These are phyloP conservation scores for Apotomis turbidana DNA, from an alignment of 2,888 invertebrate genomes.

Conservation along the genomic window DNA sequence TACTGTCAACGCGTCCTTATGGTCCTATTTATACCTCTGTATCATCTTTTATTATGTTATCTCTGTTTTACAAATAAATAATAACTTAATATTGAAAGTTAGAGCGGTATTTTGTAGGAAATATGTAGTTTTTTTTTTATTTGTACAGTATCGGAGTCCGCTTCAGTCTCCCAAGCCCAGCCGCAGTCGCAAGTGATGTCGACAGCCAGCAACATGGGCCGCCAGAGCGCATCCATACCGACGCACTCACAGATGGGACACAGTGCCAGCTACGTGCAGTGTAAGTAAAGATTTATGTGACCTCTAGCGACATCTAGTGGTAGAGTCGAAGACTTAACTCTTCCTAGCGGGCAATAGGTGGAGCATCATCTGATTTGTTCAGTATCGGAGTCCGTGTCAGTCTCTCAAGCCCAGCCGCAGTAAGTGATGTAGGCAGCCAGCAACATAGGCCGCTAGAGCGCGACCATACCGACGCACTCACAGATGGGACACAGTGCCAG, in stretches of 20 bases:
- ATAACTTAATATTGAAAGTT: too few species aligned
- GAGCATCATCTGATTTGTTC: too few species aligned
- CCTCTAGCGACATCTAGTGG: too few species aligned
- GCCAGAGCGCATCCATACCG: conserved; percentile 60
- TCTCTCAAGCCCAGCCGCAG: conserved; percentile 56
- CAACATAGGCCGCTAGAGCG: conserved; percentile 48
- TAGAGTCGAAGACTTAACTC: too few species aligned
- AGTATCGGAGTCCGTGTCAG: conserved; percentile 45
- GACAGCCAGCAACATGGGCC: conserved; percentile 54
- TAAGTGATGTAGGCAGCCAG: conserved; percentile 60
- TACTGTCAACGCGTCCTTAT: too few species aligned
- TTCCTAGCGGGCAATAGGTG: too few species aligned
- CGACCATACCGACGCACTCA: conserved; percentile 66
- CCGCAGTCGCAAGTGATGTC: conserved; percentile 54
- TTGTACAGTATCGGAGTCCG: conserved; percentile 54
- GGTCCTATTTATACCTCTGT: too few species aligned
- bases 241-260: conserved; percentile 77
- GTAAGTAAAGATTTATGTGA: conserved; percentile 51
- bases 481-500: conserved; percentile 86
- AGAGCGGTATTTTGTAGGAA: not conserved
- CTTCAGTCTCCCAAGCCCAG: conserved; percentile 58
- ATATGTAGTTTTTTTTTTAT: conserved; percentile 4
- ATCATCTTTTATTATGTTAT: too few species aligned
- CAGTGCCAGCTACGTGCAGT: conserved; percentile 91
- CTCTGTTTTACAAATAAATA: too few species aligned